Percentiles rank a stretch among this genome's conserved stretches.
Evolutionary conservation across 2,888 invertebrate genomes (phyloP).

Genomic region (Dryobotodes eremita): DNA sequence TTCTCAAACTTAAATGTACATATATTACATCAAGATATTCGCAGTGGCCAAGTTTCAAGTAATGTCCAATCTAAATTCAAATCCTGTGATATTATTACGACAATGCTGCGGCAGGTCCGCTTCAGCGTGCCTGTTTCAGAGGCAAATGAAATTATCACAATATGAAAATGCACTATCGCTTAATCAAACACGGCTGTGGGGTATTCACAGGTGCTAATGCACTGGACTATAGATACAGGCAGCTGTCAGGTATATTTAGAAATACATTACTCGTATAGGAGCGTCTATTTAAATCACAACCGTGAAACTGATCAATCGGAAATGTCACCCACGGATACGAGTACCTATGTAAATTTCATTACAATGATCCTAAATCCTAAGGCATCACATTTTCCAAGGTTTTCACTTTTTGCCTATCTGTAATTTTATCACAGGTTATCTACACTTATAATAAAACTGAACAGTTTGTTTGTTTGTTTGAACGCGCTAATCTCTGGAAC

Average conservation of each 20-base stretch:
- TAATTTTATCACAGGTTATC: background rate
- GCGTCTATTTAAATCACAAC: slow-evolving; percentile 6
- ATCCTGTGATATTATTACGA: slow-evolving; percentile 44
- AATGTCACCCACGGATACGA: slow-evolving; percentile 19
- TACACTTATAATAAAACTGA: no score
- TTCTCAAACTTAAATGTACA: slow-evolving; percentile 31
- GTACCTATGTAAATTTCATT: background rate
- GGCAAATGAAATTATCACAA: slow-evolving; percentile 46
- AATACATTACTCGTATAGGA: slow-evolving; percentile 2
- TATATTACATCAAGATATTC: slow-evolving; percentile 33
- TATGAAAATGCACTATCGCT: slow-evolving; percentile 58
- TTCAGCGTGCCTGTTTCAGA: slow-evolving; percentile 16
- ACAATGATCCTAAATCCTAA: slow-evolving; percentile 5
- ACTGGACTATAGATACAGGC: slow-evolving; percentile 9
- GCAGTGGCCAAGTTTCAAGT: slow-evolving; percentile 39
- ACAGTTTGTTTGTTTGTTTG: no score
- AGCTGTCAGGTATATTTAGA: slow-evolving; percentile 2
- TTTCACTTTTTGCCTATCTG: background rate
- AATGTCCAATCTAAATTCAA: slow-evolving; percentile 62
- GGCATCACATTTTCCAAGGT: background rate
- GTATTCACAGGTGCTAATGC: slow-evolving; percentile 12
- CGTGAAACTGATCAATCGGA: slow-evolving; percentile 19
- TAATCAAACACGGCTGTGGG: slow-evolving; percentile 20
- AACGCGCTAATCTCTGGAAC: no score
- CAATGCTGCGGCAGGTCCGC: slow-evolving; percentile 12